Base-by-base conservation (phyloP, 2,888 invertebrate genomes). In the Prenolepis imparis region DNA sequence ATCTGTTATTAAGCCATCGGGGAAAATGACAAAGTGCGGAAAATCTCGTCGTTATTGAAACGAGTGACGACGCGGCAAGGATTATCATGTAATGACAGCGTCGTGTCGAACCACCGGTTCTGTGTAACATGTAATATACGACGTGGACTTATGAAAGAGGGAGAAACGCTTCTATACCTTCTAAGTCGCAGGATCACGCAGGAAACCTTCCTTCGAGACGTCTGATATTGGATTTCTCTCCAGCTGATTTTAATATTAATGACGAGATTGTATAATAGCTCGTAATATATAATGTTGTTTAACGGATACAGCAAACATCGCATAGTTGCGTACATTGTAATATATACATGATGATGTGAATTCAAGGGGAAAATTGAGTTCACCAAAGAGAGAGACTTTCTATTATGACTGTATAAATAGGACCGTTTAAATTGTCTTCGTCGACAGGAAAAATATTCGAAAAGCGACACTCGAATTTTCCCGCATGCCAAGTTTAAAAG, bases 61-160 rank as follows among this genome's bases (percentile, higher is more conserved):
- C 66, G 36, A 44, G 28, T 73, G 85, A 41, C 28, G 83, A 86
- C 28, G 73, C 72, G 86, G 84, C 80, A 86, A 85, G 87, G 90
- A 91, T 91, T 91, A 89, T 87, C 82, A 84, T 84, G 87, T 88
- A 89, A 91, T 90, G 87, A 91, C 84, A 80, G 72, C 82, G 68
- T 28, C 86, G 68, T 84, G 80, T 88, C 12, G 70, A 41, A 8
- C 82, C 86, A 85, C 84, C 75, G 87, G 86, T 86, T 88, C 88
- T 90, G 70, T 75, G 86, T 86, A 86, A 89, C 87, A 87, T 85
- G 91, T 88, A 92, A 92, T 91, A 90, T 87, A 84, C 82, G 75
- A 82, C 72, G 64, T 72, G 64, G 89, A 85, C n/a, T 93, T 93
- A 92, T 92, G 92, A 93, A 92, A 93, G 86, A 87, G 88, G 86